Evolutionary conservation across 2,888 invertebrate genomes (phyloP).

Genomic region (Agrochola macilenta): DNA sequence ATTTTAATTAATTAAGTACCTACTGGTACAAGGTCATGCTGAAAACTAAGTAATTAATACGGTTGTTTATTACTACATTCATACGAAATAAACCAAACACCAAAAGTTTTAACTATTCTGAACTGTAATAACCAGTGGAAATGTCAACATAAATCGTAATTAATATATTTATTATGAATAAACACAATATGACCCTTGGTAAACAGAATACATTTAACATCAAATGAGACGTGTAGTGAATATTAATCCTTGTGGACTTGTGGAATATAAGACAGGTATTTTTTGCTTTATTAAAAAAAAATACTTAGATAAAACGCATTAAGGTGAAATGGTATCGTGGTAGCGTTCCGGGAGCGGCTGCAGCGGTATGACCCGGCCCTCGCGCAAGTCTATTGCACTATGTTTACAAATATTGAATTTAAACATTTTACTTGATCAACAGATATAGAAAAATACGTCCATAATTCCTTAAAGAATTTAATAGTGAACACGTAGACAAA

Average conservation of each 20-base stretch:
- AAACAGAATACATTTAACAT: slow-evolving; percentile 50
- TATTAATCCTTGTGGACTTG: slow-evolving; percentile 9
- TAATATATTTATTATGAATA: slow-evolving; percentile 35
- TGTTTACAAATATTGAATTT: too few relatives aligned
- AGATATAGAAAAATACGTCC: too few relatives aligned
- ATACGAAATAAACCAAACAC: slow-evolving; percentile 8
- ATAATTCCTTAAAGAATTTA: too few relatives aligned
- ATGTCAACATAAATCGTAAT: slow-evolving; percentile 45
- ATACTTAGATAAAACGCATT: too few relatives aligned
- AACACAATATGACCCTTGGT: slow-evolving; percentile 4
- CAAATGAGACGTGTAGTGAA: slow-evolving; percentile 2
- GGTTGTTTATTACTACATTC: neutral
- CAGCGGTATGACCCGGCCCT: too few relatives aligned
- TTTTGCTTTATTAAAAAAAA: too few relatives aligned
- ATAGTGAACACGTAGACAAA: too few relatives aligned
- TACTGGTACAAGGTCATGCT: neutral
- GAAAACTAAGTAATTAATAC: neutral
- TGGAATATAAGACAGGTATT: too few relatives aligned
- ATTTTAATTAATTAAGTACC: neutral
- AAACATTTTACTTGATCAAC: too few relatives aligned
- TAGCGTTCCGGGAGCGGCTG: too few relatives aligned
- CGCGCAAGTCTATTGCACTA: too few relatives aligned
- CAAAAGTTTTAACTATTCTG: slow-evolving; percentile 21
- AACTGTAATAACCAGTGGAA: slow-evolving; percentile 23
- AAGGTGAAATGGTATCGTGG: too few relatives aligned